Conservation (phyloP, 1,140 invertebrate species). For the Sipha flava region DNA sequence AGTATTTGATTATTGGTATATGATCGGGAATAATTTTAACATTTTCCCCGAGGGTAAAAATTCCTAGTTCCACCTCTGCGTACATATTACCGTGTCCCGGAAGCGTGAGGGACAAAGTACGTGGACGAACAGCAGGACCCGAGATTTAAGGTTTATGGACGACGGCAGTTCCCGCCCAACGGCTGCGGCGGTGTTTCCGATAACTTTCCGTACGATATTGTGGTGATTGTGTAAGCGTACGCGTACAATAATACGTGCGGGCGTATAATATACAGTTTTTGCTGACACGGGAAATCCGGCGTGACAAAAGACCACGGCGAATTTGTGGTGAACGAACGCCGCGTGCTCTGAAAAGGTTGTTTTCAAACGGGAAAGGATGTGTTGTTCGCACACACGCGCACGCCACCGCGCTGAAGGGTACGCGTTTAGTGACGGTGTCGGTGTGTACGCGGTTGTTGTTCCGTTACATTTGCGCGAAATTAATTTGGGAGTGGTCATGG, state of each 20-base stretch:
- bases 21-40: too few relatives aligned
- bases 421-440: too few relatives aligned
- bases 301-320: not conserved
- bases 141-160: not conserved
- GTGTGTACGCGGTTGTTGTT: too few relatives aligned
- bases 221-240: too few relatives aligned
- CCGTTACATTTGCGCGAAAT: too few relatives aligned
- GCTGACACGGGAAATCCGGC: not conserved
- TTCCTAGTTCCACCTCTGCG: too few relatives aligned
- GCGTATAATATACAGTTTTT: not conserved
- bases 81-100: too few relatives aligned
- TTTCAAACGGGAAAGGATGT: not conserved
- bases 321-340: not conserved
- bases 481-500: not conserved
- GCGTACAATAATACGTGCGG: not conserved
- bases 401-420: too few relatives aligned
- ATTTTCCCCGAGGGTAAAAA: too few relatives aligned
- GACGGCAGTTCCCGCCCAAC: not conserved
- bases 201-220: not conserved
- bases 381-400: not conserved
- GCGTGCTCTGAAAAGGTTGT: not conserved
- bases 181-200: not conserved
- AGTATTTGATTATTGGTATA: too few relatives aligned
- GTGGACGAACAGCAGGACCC: not conserved
- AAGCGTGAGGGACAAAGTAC: too few relatives aligned